phyloP scores from a whole-genome alignment of 2,797 vertebrate species.

The Limnodromus scolopaceus region DNA sequence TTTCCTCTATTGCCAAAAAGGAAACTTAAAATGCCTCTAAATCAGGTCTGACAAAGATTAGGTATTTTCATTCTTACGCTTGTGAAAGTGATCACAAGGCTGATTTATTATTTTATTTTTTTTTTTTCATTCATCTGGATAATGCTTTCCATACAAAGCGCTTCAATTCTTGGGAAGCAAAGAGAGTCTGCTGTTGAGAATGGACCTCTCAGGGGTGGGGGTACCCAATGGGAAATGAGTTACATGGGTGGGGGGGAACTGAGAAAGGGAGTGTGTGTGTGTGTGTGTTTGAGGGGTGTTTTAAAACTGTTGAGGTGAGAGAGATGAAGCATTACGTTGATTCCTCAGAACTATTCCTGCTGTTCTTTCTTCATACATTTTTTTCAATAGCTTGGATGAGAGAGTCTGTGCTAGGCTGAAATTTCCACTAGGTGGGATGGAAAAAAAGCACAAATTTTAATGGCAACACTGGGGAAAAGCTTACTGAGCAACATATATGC shows the following conservation, averaged over 20 bases:
- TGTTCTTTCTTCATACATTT: not conserved
- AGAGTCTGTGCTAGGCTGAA: not conserved
- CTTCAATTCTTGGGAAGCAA: not conserved
- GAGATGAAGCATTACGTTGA: not conserved
- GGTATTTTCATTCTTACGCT: not conserved
- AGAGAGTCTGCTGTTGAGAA: not conserved
- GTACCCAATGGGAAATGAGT: not conserved
- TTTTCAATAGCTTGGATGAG: not conserved
- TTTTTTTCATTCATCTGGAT: not conserved
- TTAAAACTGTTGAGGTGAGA: not conserved
- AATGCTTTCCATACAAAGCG: not conserved
- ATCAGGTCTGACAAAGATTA: slow-evolving; percentile 13
- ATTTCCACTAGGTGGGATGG: not conserved
- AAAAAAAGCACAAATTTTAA: not conserved
- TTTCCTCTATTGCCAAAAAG: not conserved
- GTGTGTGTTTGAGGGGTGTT: not conserved
- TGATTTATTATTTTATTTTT: not conserved
- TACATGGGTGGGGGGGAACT: not conserved
- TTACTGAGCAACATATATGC: not conserved
- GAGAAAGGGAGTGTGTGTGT: not conserved
- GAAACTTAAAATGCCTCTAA: not conserved
- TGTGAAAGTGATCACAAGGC: not conserved
- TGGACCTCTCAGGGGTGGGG: fast-evolving
- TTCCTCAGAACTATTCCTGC: not conserved
- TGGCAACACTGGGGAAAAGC: not conserved